Conservation (phyloP, 2,888 invertebrate species). For the Mechanitis messenoides region DNA sequence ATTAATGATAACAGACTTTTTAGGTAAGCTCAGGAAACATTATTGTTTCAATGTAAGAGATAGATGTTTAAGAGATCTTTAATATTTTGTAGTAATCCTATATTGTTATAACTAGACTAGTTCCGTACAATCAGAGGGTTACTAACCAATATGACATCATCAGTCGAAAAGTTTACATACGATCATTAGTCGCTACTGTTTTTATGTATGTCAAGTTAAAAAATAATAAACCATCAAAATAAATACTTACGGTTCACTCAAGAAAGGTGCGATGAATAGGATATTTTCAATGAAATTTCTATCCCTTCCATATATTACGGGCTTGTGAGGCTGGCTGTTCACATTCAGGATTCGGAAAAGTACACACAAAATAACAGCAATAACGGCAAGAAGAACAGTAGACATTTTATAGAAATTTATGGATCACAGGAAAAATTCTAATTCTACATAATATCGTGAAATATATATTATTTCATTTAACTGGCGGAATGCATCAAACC, state of each 20-base stretch:
- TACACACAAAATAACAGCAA: constrained; percentile 89
- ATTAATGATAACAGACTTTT: too few species aligned
- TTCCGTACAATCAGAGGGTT: background rate
- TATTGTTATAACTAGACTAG: background rate
- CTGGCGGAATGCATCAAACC: constrained; percentile 37
- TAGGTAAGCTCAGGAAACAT: too few species aligned
- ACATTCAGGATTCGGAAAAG: constrained; percentile 90
- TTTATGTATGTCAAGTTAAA: constrained; percentile 19
- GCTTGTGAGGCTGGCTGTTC: constrained; percentile 87
- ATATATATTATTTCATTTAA: constrained; percentile 29
- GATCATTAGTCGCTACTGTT: background rate
- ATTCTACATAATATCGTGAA: constrained; percentile 58
- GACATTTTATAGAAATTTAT: constrained; percentile 77
- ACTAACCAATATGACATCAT: constrained; percentile 49
- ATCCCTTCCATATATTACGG: constrained; percentile 86
- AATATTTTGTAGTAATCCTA: background rate
- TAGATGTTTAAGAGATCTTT: too few species aligned
- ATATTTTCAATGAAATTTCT: constrained; percentile 85
- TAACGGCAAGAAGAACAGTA: constrained; percentile 85
- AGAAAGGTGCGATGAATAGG: constrained; percentile 85
- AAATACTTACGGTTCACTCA: constrained; percentile 88
- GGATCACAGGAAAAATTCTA: constrained; percentile 27
- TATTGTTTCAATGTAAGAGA: too few species aligned
- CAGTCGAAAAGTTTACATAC: constrained; percentile 20
- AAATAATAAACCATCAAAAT: constrained; percentile 9